phyloP scores from a whole-genome alignment of 2,888 invertebrate species.

The Drymonia ruficornis region DNA sequence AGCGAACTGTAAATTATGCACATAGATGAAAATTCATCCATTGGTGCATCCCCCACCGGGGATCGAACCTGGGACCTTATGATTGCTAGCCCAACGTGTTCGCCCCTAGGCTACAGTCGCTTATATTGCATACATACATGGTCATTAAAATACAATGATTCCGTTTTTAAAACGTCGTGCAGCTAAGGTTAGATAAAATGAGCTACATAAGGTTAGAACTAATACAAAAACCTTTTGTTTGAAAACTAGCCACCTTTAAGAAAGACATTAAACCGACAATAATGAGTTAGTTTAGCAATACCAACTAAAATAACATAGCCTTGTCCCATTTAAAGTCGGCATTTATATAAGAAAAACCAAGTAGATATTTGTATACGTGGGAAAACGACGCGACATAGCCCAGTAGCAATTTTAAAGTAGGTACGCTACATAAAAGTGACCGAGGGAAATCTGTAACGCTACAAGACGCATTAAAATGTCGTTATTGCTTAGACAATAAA shows the following conservation, averaged over 20 bases:
- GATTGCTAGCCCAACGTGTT: no score
- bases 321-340: conserved; percentile 46
- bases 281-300: conserved; percentile 60
- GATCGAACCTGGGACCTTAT: no score
- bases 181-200: conserved; percentile 35
- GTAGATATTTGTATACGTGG: neutral
- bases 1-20: no score
- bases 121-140: neutral
- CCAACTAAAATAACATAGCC: conserved; percentile 54
- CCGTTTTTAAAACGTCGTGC: conserved; percentile 39
- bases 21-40: no score
- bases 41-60: no score
- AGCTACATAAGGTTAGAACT: conserved; percentile 30
- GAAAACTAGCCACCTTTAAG: conserved; percentile 38
- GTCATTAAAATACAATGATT: neutral
- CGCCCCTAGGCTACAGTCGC: no score
- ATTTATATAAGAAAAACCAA: conserved; percentile 8
- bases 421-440: neutral
- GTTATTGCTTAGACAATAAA: neutral
- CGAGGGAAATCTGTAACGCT: neutral
- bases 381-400: neutral
- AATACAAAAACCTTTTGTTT: conserved; percentile 65
- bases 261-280: conserved; percentile 36
- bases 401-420: neutral
- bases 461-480: conserved; percentile 1